phyloP scores from a whole-genome alignment of 2,113 vertebrate species.

The Leptobrachium ailaonicum region DNA sequence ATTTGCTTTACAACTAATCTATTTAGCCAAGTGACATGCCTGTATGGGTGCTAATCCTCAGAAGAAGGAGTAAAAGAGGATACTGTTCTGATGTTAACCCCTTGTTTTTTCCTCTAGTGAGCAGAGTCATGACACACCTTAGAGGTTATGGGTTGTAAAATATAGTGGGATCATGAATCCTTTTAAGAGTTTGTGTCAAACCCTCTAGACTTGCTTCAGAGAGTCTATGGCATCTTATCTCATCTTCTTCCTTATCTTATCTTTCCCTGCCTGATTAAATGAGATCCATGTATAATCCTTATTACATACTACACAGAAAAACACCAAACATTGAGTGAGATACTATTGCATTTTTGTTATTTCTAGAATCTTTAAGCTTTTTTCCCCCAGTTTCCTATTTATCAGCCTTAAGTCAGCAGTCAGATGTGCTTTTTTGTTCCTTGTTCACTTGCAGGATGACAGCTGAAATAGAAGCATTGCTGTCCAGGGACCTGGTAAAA shows the following conservation, averaged over 20 bases:
- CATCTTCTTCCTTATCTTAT: too few species aligned
- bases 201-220: too few species aligned
- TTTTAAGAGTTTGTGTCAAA: too few species aligned
- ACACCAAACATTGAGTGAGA: too few species aligned
- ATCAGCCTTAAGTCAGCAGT: background rate
- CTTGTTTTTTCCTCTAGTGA: slow-evolving; percentile 33
- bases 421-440: background rate
- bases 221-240: too few species aligned
- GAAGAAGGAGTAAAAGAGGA: slow-evolving; percentile 53
- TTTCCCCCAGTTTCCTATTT: slow-evolving; percentile 35
- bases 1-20: slow-evolving; percentile 52
- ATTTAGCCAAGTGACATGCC: slow-evolving; percentile 53
- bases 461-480: slow-evolving; percentile 55
- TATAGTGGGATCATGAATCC: too few species aligned
- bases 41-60: slow-evolving; percentile 52
- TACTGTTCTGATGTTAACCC: slow-evolving; percentile 38
- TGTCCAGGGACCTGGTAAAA: slow-evolving; percentile 54
- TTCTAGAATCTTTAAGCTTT: background rate
- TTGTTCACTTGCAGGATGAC: slow-evolving; percentile 52
- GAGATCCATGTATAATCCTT: too few species aligned
- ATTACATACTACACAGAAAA: too few species aligned
- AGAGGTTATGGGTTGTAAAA: too few species aligned
- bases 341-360: background rate
- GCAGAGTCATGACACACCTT: too few species aligned
- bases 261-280: too few species aligned